These are phyloP conservation scores for Mus spicilegus DNA, from an alignment of 2,113 vertebrate species.

Conservation along the genomic window DNA sequence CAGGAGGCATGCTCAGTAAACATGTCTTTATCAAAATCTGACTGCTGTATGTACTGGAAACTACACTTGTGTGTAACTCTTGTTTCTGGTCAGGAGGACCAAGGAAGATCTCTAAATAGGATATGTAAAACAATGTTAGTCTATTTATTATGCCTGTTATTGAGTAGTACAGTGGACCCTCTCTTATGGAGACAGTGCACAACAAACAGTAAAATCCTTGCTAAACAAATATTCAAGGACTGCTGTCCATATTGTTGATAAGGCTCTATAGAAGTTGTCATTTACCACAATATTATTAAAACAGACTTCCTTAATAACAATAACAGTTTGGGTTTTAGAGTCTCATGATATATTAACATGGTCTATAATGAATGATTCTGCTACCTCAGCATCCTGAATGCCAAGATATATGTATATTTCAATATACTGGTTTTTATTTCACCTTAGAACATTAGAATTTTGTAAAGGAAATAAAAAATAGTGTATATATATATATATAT, in stretches of 20 bases:
- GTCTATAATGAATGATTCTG: background rate
- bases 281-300: background rate
- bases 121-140: background rate
- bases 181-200: background rate
- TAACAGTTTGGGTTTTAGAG: background rate
- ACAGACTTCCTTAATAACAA: background rate
- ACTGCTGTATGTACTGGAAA: conserved; percentile 11
- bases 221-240: background rate
- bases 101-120: background rate
- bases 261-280: background rate
- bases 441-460: background rate
- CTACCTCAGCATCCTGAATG: background rate
- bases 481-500: background rate
- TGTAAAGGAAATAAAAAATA: background rate
- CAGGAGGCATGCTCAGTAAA: background rate
- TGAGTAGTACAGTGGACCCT: background rate
- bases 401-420: background rate
- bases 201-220: background rate
- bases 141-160: background rate
- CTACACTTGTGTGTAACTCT: background rate
- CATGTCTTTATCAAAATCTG: conserved; percentile 11
- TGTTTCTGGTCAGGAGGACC: background rate
- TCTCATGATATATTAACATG: background rate
- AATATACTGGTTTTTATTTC: background rate
- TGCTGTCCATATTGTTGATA: background rate